phyloP scores from a whole-genome alignment of 2,888 invertebrate species.

The Helleia helle region DNA sequence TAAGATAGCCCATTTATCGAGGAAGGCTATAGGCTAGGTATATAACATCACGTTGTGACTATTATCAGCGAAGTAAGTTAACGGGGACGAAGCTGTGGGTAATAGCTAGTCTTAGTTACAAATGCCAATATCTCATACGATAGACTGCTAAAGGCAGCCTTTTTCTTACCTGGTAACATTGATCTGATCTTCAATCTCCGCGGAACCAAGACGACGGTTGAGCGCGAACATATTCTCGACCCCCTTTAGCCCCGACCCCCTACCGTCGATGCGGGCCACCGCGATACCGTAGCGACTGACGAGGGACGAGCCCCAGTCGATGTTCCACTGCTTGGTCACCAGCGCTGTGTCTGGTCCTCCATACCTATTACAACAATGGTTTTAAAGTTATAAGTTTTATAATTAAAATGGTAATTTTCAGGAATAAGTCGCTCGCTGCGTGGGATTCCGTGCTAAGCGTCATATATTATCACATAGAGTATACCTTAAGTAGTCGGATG shows the following conservation, averaged over 20 bases:
- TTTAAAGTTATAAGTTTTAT: neutral
- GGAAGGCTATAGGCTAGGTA: too few relatives aligned
- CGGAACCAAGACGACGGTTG: conserved; percentile 88
- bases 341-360: conserved; percentile 93
- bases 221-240: conserved; percentile 86
- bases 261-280: conserved; percentile 90
- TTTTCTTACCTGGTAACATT: conserved; percentile 83
- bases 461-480: neutral
- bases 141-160: too few relatives aligned
- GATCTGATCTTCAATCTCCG: conserved; percentile 94
- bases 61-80: too few relatives aligned
- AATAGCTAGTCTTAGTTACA: too few relatives aligned
- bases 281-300: conserved; percentile 88
- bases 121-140: too few relatives aligned
- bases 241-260: conserved; percentile 91
- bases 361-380: conserved; percentile 71
- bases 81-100: too few relatives aligned
- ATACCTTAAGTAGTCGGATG: neutral
- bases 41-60: too few relatives aligned
- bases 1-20: too few relatives aligned
- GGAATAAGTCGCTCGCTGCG: too few relatives aligned
- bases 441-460: too few relatives aligned
- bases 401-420: too few relatives aligned
- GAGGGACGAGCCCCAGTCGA: conserved; percentile 93
- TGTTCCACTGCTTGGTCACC: conserved; percentile 85